Conservation (phyloP, 1,140 invertebrate species). For the Thaumatotibia leucotreta region DNA sequence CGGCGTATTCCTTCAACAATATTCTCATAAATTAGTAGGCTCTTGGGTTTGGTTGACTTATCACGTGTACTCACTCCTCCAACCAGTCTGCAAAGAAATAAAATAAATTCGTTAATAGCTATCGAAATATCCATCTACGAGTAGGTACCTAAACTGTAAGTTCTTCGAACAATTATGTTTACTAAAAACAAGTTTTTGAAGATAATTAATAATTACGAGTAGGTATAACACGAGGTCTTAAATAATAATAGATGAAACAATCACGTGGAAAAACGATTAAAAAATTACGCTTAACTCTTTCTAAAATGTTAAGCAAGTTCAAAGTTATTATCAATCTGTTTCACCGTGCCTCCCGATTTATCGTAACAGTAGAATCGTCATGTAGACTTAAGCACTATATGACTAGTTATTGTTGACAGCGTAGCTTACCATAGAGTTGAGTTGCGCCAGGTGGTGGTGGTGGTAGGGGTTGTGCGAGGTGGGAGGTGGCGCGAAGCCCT, state of each 20-base stretch:
- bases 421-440: slow-evolving; percentile 66
- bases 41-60: slow-evolving; percentile 54
- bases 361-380: too few species aligned
- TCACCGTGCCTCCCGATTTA: too few species aligned
- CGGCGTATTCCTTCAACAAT: slow-evolving; percentile 17
- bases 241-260: too few species aligned
- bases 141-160: neutral
- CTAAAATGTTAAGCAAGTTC: too few species aligned
- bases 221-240: too few species aligned
- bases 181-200: too few species aligned
- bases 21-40: slow-evolving; percentile 32
- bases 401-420: too few species aligned
- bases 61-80: slow-evolving; percentile 74
- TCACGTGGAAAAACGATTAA: too few species aligned
- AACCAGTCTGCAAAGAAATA: slow-evolving; percentile 61
- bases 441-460: slow-evolving; percentile 68
- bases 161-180: neutral
- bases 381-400: too few species aligned
- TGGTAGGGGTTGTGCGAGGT: slow-evolving; percentile 68
- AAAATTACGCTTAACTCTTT: too few species aligned
- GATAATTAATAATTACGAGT: too few species aligned
- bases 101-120: slow-evolving; percentile 1
- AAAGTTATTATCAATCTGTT: too few species aligned
- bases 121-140: neutral
- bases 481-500: slow-evolving; percentile 66